A percentile compares a stretch with the other conserved stretches of the same genome.
Evolutionary conservation across 2,797 vertebrate species (phyloP).

Genomic region (Heteromormyrus szaboi): DNA sequence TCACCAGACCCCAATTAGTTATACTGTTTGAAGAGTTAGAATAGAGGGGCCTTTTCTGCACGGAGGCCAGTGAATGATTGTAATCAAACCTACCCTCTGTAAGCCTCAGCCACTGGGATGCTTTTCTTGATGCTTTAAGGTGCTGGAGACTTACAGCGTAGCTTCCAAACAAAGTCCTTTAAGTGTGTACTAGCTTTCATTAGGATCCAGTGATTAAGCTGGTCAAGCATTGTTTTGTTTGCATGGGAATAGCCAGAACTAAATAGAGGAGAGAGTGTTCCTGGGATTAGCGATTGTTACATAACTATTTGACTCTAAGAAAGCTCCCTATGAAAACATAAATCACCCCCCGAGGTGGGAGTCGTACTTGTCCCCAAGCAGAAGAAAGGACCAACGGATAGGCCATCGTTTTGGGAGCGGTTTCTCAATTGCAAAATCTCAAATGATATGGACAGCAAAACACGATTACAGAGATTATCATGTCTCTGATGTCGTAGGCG

Average conservation of each 20-base stretch:
- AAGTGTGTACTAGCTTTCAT: neutral
- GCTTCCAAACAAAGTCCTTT: neutral
- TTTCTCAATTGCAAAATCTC: neutral
- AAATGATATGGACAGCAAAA: neutral
- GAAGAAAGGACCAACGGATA: neutral
- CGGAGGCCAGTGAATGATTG: neutral
- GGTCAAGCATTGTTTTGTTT: neutral
- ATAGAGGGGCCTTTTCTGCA: neutral
- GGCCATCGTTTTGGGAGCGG: neutral
- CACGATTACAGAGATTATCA: neutral
- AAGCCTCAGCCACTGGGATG: neutral
- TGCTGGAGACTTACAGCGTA: neutral
- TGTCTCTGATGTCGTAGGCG: neutral
- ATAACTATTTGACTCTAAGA: neutral
- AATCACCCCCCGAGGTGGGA: neutral
- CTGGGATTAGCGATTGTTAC: neutral
- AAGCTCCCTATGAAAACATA: neutral
- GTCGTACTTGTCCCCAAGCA: neutral
- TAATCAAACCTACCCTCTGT: neutral
- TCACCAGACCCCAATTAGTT: neutral
- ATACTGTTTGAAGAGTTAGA: neutral
- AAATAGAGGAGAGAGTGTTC: neutral
- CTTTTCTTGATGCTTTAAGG: neutral
- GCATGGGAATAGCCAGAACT: neutral
- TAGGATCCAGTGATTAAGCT: neutral